Conservation (phyloP, 1,140 invertebrate species). For the Anastrepha obliqua region DNA sequence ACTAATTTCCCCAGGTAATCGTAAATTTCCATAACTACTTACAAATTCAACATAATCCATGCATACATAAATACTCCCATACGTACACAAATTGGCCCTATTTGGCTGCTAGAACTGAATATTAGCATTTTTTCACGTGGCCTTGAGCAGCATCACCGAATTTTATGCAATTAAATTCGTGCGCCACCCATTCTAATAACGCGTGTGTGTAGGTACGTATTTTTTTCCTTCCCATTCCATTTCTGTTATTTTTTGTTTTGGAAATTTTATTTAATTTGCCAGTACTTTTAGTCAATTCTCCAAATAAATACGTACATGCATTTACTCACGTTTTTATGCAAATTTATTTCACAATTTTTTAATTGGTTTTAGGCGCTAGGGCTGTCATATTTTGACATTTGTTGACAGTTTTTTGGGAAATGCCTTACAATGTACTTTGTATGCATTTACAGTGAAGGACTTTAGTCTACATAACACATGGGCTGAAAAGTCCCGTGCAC, state of each 20-base stretch:
- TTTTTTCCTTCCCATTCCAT: not conserved
- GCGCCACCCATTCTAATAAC: not conserved
- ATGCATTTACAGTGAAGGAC: no score
- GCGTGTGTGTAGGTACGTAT: no score
- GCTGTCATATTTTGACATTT: constrained; percentile 38
- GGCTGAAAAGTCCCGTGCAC: no score
- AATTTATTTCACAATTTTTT: not conserved
- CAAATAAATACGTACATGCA: not conserved
- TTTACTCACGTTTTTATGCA: not conserved
- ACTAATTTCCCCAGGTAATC: not conserved
- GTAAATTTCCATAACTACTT: not conserved
- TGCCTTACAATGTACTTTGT: not conserved
- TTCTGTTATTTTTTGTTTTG: not conserved
- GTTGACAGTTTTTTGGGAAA: constrained; percentile 18
- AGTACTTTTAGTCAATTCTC: not conserved
- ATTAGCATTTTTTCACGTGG: not conserved
- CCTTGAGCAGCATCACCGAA: not conserved
- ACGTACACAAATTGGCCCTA: not conserved
- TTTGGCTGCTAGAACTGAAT: not conserved
- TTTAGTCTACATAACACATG: no score
- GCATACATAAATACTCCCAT: no score
- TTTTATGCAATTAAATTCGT: constrained; percentile 29
- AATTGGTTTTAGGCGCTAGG: not conserved
- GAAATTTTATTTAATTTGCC: not conserved
- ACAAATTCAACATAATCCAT: no score